phyloP scores from a whole-genome alignment of 1,140 invertebrate species.

The Aricia agestis region DNA sequence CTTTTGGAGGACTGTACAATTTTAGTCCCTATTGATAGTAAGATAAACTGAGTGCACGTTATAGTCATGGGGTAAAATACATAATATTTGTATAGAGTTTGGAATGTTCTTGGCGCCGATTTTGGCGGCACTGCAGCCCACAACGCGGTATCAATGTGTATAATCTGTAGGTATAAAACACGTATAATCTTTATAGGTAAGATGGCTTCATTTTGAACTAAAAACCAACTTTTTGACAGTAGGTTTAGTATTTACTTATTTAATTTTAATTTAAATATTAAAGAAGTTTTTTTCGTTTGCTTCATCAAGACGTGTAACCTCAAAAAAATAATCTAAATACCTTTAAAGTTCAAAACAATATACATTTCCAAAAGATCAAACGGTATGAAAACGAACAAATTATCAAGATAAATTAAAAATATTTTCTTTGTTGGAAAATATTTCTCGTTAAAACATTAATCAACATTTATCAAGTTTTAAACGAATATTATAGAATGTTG shows the following conservation, averaged over 20 bases:
- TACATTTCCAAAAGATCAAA: not conserved
- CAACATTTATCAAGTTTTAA: not conserved
- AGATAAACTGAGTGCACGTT: no score
- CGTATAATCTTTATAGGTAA: no score
- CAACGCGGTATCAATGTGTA: no score
- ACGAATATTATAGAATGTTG: no score
- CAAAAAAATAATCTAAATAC: not conserved
- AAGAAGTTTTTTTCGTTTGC: not conserved
- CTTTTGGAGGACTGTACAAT: no score
- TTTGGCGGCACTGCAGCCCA: no score
- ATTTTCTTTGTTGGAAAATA: conserved; percentile 1
- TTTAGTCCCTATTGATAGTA: no score
- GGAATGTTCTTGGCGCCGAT: no score
- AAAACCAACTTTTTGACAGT: not conserved
- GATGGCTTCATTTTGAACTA: no score
- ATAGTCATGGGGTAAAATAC: no score
- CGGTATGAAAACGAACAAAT: not conserved
- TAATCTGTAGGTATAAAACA: no score
- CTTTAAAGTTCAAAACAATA: not conserved
- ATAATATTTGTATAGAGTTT: no score
- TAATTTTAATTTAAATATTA: not conserved
- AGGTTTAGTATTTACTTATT: not conserved
- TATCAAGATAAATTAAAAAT: not conserved
- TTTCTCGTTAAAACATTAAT: not conserved
- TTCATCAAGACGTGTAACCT: not conserved